Evolutionary conservation across 2,888 invertebrate genomes (phyloP).

Genomic region (Dicycla oo): DNA sequence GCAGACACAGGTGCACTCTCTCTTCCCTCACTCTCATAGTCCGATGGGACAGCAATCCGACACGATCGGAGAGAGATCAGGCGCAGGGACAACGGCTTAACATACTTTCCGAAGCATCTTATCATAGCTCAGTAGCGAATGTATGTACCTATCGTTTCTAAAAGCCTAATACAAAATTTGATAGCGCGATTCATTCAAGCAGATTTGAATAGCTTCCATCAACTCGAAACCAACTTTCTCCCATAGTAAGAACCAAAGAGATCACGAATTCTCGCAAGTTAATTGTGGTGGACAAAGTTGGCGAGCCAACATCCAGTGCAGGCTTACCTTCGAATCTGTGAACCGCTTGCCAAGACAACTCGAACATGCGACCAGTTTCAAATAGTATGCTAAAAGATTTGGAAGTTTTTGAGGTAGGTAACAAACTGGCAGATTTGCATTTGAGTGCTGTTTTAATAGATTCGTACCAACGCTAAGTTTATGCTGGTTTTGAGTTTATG

Average conservation of each 20-base stretch:
- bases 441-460: not conserved
- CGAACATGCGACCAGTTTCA: constrained; percentile 31
- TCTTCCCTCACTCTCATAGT: too few species aligned
- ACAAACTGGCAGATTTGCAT: not conserved
- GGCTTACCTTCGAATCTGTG: constrained; percentile 57
- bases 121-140: not conserved
- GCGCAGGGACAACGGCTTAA: too few species aligned
- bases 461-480: not conserved
- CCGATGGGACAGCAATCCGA: too few species aligned
- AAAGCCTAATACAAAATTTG: not conserved
- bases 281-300: constrained; percentile 66
- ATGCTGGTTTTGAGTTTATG: not conserved
- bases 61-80: too few species aligned
- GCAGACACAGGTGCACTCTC: too few species aligned
- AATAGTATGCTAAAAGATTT: constrained; percentile 10
- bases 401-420: not conserved
- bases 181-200: not conserved
- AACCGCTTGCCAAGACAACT: constrained; percentile 50
- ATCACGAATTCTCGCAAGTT: constrained; percentile 63
- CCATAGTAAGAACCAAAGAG: constrained; percentile 53
- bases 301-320: constrained; percentile 56
- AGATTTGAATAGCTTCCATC: not conserved
- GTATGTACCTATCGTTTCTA: not conserved
- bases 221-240: constrained; percentile 23
- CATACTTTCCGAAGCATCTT: too few species aligned